phyloP scores from a whole-genome alignment of 64 coral and sea anemone species.

The Porites australiensis region DNA sequence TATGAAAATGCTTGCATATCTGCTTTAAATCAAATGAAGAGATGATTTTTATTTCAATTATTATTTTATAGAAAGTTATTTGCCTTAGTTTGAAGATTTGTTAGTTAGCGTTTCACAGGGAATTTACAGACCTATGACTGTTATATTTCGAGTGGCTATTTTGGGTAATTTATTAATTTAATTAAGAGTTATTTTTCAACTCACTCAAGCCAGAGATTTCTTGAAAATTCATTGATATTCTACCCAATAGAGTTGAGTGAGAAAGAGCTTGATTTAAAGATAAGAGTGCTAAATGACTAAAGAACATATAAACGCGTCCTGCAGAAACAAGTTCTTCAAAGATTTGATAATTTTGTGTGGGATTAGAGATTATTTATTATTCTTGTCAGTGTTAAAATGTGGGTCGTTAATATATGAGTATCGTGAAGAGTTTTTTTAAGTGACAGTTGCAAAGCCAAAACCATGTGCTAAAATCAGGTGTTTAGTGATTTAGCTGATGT shows the following conservation, averaged over 20 bases:
- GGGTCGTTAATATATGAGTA: too few species aligned
- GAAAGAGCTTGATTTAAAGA: neutral
- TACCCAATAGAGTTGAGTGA: neutral
- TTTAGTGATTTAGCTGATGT: too few species aligned
- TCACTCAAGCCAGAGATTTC: neutral
- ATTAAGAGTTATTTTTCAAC: neutral
- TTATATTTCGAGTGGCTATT: neutral
- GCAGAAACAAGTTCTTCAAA: neutral
- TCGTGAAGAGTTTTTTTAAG: neutral
- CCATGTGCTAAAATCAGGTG: too few species aligned
- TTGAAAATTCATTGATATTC: too few species aligned
- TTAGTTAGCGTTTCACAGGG: neutral
- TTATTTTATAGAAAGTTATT: neutral
- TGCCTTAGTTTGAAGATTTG: neutral
- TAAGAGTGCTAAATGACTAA: neutral
- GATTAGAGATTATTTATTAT: neutral
- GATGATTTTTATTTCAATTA: too few species aligned
- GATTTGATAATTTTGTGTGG: neutral
- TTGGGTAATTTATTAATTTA: conserved; percentile 20
- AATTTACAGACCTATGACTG: neutral
- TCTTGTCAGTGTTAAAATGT: neutral
- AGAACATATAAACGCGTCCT: neutral
- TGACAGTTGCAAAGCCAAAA: too few species aligned
- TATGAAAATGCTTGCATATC: too few species aligned
- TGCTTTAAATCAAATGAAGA: too few species aligned